Evolutionary conservation across 2,888 invertebrate species (phyloP), one percentile per base, ranked within the genome.

Genomic region (Blera fallax): DNA sequence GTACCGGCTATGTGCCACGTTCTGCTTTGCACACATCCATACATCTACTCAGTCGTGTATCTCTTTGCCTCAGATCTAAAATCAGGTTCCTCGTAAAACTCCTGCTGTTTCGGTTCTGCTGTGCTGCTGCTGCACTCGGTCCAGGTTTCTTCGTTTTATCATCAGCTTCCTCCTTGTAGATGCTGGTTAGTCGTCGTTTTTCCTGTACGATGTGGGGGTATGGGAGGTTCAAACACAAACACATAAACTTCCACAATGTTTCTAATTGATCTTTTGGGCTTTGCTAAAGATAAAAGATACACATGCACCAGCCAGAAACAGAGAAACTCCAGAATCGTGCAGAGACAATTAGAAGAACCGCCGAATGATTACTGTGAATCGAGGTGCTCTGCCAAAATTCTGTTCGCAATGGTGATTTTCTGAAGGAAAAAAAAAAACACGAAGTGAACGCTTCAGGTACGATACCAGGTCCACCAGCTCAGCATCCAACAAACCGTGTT

Each of bases 51-150:
- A 21, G 24, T 48, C 34, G 54, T n/a, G n/a, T 54, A 74, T 81
- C 72, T 65, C 34, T 54, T 67, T 69, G 43, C n/a, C n/a, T 34
- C 27, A 16, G 58, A 76, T 76, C 64, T 43, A 7, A 76, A 76
- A 70, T 76, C 76, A 76, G 43, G 76, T 82, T 82, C 70, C 62
- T 76, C 56, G 21, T 54, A 69, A 64, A 50, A 50, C 27, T 69
- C 64, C 48, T 70, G 62, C 74, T 62, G 74, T 43, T 34, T 54
- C 48, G 74, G 52, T 34, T 54, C 48, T 45, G 37, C 16, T 50
- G 14, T 18, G 48, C 54, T 54, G 50, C 24, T 64, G 52, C 48
- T 32, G 58, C 50, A 34, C 29, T 74, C 43, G 18, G 50, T 60
- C 79, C 32, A 64, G 48, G 56, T 73, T 37, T 52, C 18, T 27